phyloP scores from a whole-genome alignment of 2,797 vertebrate genomes.

The Protonibea diacanthus region DNA sequence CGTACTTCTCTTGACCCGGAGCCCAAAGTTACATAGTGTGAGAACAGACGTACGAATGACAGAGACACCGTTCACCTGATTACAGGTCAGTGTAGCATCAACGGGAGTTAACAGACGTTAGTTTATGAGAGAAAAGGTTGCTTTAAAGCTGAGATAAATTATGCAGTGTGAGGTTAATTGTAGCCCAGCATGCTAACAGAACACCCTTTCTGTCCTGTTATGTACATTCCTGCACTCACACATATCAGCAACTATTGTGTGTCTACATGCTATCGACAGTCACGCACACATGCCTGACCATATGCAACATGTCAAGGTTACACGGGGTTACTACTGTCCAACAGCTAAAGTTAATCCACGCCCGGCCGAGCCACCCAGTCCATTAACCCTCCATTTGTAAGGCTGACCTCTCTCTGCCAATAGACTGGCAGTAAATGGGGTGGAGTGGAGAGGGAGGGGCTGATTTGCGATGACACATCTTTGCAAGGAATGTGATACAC shows the following conservation, averaged over 20 bases:
- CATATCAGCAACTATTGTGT: not conserved
- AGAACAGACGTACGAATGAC: too few species aligned
- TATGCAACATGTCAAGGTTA: slow-evolving; percentile 46
- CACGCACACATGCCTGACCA: slow-evolving; percentile 5
- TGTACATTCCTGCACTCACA: not conserved
- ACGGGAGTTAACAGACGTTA: too few species aligned
- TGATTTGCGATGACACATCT: slow-evolving; percentile 47
- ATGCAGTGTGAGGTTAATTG: too few species aligned
- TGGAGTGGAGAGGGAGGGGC: slow-evolving; percentile 8
- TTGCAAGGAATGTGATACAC: slow-evolving; percentile 56
- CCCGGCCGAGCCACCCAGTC: slow-evolving; percentile 29
- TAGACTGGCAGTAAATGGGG: not conserved
- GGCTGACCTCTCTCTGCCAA: slow-evolving; percentile 29
- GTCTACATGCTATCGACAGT: not conserved
- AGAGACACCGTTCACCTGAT: too few species aligned
- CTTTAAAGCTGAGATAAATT: too few species aligned
- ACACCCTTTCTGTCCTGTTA: too few species aligned
- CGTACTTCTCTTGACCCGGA: too few species aligned
- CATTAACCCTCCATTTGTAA: slow-evolving; percentile 59
- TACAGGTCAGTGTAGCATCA: too few species aligned
- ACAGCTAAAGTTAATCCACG: slow-evolving; percentile 45
- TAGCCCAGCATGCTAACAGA: too few species aligned
- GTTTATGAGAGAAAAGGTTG: too few species aligned
- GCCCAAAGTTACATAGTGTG: too few species aligned
- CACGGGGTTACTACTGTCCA: slow-evolving; percentile 35